Conservation (phyloP, 2,113 vertebrate genomes). For the Oncorhynchus keta region DNA sequence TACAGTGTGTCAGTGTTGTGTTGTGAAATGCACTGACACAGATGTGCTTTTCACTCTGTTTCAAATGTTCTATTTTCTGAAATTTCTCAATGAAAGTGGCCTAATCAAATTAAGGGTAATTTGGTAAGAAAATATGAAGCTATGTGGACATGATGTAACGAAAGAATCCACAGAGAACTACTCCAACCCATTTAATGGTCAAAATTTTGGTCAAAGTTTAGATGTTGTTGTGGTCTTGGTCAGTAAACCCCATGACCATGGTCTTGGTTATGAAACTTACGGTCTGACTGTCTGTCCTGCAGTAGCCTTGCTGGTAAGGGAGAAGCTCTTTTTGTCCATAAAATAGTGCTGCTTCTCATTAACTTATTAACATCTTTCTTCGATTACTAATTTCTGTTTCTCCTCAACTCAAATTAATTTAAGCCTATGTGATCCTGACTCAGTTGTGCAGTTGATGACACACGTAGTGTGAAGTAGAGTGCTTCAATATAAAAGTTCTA, state of each 20-base stretch:
- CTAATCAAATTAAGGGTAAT: constrained; percentile 42
- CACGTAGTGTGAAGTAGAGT: too few relatives aligned
- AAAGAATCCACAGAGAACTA: constrained; percentile 26
- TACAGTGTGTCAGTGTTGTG: not conserved
- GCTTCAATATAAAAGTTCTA: too few relatives aligned
- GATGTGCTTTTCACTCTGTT: not conserved
- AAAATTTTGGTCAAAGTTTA: constrained; percentile 36
- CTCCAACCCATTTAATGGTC: constrained; percentile 14
- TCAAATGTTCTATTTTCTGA: not conserved
- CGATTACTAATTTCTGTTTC: too few relatives aligned
- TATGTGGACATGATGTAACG: constrained; percentile 39
- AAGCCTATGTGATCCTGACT: too few relatives aligned
- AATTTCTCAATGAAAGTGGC: not conserved
- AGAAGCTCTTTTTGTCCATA: not conserved
- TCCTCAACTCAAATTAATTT: too few relatives aligned
- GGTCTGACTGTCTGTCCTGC: constrained; percentile 29
- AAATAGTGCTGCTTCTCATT: not conserved
- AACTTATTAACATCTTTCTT: not conserved
- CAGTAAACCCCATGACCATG: constrained; percentile 39
- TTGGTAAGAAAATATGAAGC: constrained; percentile 37
- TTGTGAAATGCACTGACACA: not conserved
- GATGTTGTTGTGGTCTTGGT: constrained; percentile 41
- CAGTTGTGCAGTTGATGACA: too few relatives aligned
- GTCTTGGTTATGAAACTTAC: constrained; percentile 25
- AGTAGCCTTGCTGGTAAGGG: constrained; percentile 17